Conservation (phyloP, 2,888 invertebrate genomes). For the Helleia helle region DNA sequence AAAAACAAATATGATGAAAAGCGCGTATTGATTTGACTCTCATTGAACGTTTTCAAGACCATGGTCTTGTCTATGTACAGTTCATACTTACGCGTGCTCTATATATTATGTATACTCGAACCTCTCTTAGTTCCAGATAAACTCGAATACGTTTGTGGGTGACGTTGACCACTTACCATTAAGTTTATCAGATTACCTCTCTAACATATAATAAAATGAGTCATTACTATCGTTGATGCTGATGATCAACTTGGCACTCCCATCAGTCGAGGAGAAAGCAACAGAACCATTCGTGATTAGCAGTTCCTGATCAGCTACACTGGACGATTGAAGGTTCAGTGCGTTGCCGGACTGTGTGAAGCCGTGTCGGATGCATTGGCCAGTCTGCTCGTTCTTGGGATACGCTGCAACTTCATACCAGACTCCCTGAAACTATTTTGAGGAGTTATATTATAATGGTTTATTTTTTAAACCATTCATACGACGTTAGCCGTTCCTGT, state of each 20-base stretch:
- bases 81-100: no score
- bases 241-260: slow-evolving; percentile 35
- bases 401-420: slow-evolving; percentile 28
- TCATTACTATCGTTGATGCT: slow-evolving; percentile 26
- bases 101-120: no score
- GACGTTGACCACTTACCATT: no score
- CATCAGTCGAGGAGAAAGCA: slow-evolving; percentile 24
- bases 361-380: slow-evolving; percentile 41
- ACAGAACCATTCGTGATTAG: slow-evolving; percentile 26
- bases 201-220: no score
- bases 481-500: no score
- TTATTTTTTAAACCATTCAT: neutral
- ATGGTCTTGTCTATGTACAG: no score
- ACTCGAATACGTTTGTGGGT: no score
- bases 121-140: no score
- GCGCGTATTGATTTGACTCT: no score
- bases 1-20: no score
- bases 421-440: slow-evolving; percentile 22
- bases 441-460: neutral
- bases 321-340: slow-evolving; percentile 32
- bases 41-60: no score
- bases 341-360: slow-evolving; percentile 25
- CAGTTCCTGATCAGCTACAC: slow-evolving; percentile 34
- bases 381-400: slow-evolving; percentile 32
- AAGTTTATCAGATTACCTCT: no score